Evolutionary conservation across 1,140 invertebrate species (phyloP), one percentile per base, ranked within the genome.

Genomic region (Leguminivora glycinivorella): DNA sequence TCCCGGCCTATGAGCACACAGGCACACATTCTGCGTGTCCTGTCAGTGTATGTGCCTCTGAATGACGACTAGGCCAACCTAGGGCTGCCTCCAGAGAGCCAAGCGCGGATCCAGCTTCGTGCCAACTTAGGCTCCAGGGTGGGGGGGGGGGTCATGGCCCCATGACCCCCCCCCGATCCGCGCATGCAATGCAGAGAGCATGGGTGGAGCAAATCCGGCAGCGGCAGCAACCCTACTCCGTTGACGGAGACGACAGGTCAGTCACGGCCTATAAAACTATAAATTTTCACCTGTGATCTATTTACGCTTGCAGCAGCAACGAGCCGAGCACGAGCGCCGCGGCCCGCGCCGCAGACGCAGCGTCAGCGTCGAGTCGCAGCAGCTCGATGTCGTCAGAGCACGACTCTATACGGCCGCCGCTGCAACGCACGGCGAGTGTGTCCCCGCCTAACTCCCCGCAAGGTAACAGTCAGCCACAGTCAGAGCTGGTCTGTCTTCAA

Each of bases 11-110:
- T 12, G 10, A 12, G 14, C 10, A 38, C 34, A 12, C 2, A 12
- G 10, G n/a, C 88, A 91, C 67, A 91, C 90, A 78, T 91, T 90
- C 79, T 91, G 90, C 81, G 88, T 71, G 89, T 87, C 0, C 89
- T n/a, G n/a, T n/a, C 89, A 1, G 89, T 90, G 74, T 91, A 90
- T 76, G 80, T 90, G n/a, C 89, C 89, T 2, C 76, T 91, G 40
- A 79, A 74, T 6, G 89, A 91, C 26, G 72, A 87, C 12, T 87
- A 90, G 69, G 83, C 83, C 6, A 83, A 84, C 69, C 76, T 87
- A 6, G 78, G 75, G n/a, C 67, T 85, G 58, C 88, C 88, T 72
- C 22, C 31, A 12, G 88, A 89, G 63, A 56, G 67, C 7, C n/a
- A n/a, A n/a, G n/a, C n/a, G n/a, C n/a, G n/a, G n/a, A n/a, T n/a